phyloP scores from a whole-genome alignment of 2,888 invertebrate genomes.

The Odontothrips loti region DNA sequence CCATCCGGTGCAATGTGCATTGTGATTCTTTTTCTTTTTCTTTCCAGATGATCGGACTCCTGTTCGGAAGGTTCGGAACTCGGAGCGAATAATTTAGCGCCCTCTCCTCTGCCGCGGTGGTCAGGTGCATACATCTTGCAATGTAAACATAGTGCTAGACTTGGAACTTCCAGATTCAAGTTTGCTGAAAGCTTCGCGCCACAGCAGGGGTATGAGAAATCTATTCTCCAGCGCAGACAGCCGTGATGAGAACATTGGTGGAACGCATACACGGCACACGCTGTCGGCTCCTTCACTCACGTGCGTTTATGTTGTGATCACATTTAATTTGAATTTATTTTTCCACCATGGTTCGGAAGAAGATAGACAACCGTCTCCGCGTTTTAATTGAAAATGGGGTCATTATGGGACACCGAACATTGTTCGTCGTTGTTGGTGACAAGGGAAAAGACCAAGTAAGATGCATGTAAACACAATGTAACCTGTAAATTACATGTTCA shows the following conservation, averaged over 20 bases:
- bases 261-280: too few relatives aligned
- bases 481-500: slow-evolving; percentile 27
- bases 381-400: slow-evolving; percentile 97
- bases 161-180: too few relatives aligned
- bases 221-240: too few relatives aligned
- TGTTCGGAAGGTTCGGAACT: background rate
- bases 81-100: background rate
- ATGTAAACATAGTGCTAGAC: too few relatives aligned
- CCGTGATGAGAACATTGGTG: too few relatives aligned
- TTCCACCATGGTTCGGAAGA: slow-evolving; percentile 78
- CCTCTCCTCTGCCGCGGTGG: too few relatives aligned
- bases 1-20: background rate
- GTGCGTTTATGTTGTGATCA: too few relatives aligned
- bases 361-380: slow-evolving; percentile 94
- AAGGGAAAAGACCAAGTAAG: slow-evolving; percentile 90
- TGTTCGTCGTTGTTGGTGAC: slow-evolving; percentile 94
- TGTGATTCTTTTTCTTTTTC: background rate
- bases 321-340: background rate
- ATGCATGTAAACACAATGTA: slow-evolving; percentile 27
- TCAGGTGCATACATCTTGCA: too few relatives aligned
- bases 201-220: too few relatives aligned
- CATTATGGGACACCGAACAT: slow-evolving; percentile 78
- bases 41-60: background rate
- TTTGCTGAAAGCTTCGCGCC: too few relatives aligned
- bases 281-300: too few relatives aligned